A percentile compares a stretch with the other conserved stretches of the same genome.
Evolutionary conservation across 2,797 vertebrate species (phyloP).

Genomic region (Perodicticus potto): DNA sequence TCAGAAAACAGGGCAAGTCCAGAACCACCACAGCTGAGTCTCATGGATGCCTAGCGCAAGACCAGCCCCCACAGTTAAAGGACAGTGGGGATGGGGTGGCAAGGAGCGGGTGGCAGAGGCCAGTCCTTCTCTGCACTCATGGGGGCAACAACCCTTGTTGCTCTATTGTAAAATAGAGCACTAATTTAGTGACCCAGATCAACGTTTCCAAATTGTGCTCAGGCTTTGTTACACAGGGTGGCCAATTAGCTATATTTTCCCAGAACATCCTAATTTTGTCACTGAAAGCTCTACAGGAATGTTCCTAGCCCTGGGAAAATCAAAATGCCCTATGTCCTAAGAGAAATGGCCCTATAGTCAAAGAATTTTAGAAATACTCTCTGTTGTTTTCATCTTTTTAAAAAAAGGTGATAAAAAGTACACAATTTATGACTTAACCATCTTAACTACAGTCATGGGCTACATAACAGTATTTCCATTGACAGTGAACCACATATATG

Average conservation of each 20-base stretch:
- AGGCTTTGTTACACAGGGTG: not conserved
- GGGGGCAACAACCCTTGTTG: not conserved
- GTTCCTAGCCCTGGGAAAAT: not conserved
- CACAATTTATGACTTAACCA: not conserved
- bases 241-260: not conserved
- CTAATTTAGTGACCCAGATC: not conserved
- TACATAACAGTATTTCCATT: not conserved
- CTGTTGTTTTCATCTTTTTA: not conserved
- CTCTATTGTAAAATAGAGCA: not conserved
- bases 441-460: not conserved
- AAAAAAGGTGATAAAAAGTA: not conserved
- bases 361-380: not conserved
- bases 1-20: not conserved
- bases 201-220: not conserved
- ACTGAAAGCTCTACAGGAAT: not conserved
- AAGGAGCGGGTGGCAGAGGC: not conserved
- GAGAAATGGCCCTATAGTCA: not conserved
- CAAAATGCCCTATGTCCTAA: not conserved
- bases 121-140: not conserved
- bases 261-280: not conserved
- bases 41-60: not conserved
- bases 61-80: not conserved
- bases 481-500: not conserved
- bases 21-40: too few relatives aligned
- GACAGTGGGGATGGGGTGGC: not conserved